These are phyloP conservation scores for Oscheius onirici DNA, from an alignment of 2,888 invertebrate species.

Conservation along the genomic window DNA sequence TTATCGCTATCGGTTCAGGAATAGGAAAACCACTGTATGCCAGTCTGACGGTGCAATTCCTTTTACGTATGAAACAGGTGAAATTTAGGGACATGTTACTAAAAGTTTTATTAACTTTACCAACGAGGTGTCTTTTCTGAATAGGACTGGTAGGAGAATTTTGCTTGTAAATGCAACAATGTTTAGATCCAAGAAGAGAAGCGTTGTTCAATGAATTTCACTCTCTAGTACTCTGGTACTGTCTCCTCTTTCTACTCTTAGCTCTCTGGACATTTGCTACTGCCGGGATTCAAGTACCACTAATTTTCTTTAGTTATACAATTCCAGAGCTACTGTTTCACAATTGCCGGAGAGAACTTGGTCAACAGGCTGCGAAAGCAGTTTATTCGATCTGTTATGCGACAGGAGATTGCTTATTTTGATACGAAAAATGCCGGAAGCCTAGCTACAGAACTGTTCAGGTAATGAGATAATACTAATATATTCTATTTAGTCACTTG, in stretches of 20 bases:
- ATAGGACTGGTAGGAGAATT: slow-evolving; percentile 31
- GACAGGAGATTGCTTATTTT: slow-evolving; percentile 49
- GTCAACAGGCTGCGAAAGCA: slow-evolving; percentile 34
- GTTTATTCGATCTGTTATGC: slow-evolving; percentile 40
- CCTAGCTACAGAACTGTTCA: slow-evolving; percentile 40
- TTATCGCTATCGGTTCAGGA: neutral
- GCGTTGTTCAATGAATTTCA: slow-evolving; percentile 25
- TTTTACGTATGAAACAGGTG: neutral
- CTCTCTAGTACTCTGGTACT: neutral
- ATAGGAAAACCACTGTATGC: neutral
- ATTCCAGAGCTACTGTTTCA: neutral
- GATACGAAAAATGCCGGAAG: slow-evolving; percentile 41
- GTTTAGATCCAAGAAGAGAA: neutral
- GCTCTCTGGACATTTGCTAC: neutral
- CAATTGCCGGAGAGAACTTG: slow-evolving; percentile 4
- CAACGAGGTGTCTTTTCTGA: slow-evolving; percentile 19
- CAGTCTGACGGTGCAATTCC: neutral
- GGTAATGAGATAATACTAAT: no score
- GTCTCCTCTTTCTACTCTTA: neutral
- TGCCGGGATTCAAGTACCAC: neutral
- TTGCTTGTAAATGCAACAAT: neutral
- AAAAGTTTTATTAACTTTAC: neutral
- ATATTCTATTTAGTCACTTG: slow-evolving; percentile 62
- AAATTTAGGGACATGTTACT: neutral
- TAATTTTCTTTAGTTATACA: neutral